Base-by-base conservation (phyloP, 2,797 vertebrate species). In the Macrochelys suwanniensis region DNA sequence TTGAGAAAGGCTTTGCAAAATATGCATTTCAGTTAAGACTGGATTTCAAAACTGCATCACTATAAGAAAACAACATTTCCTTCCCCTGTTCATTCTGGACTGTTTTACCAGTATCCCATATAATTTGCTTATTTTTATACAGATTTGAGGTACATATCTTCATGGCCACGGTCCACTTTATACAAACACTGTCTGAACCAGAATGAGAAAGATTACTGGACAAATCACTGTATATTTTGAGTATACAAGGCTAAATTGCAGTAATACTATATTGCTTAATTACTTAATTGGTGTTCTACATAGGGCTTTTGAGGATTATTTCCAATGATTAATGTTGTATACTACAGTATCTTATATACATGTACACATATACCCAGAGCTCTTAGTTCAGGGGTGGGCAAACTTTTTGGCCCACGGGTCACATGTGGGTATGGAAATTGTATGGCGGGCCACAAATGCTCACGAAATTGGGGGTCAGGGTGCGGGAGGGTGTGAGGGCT, bases 311-410 rank as follows among this genome's bases (percentile, higher is more conserved):
- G 5, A 51, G 28, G 28, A 95, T 71, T 82, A 49, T 79, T 76
- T 94, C 56, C 28, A 83, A 42, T 4, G 3, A 26, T 89, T 80
- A 71, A 84, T 19, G 33, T 65, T 45, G 56, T 65, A 85, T 96
- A 88, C 28, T 7, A 0, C 50, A 21, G n/a, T n/a, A 37, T 37
- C 17, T 68, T 57, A 26, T 61, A 87, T 82, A 80, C 2, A 4
- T 8, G 31, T 45, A 10, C 4, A 31, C 21, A 25, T n/a, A 37
- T 7, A 80, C 11, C 21, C 33, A 93, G 65, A 91, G 89, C 6
- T 37, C 79, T 57, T 47, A 47, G 47, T 47, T 47, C 47, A 47
- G 47, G 47, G 47, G 47, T 47, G 47, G 47, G 47, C 47, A 47
- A 47, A 47, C 9, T 8, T 47, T 47, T 47, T 47, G 47, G 47